phyloP scores from a whole-genome alignment of 2,888 invertebrate genomes.

The Ischnura elegans region DNA sequence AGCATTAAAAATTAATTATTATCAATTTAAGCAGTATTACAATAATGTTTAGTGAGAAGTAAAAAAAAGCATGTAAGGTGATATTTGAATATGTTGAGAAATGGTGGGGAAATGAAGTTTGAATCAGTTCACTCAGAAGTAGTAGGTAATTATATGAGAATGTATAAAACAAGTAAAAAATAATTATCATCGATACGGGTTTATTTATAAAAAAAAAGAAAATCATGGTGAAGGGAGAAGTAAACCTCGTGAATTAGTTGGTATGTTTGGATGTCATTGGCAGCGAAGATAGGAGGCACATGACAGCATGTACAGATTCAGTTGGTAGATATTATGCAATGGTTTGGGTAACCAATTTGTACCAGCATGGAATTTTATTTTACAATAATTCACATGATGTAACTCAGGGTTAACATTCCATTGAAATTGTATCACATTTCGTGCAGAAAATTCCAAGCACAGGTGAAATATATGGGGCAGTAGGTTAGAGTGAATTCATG shows the following conservation, averaged over 20 bases:
- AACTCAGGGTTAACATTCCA: slow-evolving; percentile 27
- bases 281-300: background rate
- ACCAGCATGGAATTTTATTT: background rate
- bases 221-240: background rate
- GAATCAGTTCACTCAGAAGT: background rate
- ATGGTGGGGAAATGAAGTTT: background rate
- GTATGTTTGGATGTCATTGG: background rate
- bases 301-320: background rate
- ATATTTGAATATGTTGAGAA: slow-evolving; percentile 1
- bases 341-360: background rate
- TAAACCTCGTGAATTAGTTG: background rate
- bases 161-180: background rate
- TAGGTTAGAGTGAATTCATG: background rate
- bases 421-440: background rate
- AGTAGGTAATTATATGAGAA: background rate
- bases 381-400: background rate
- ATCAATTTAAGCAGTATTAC: background rate
- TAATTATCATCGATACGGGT: background rate
- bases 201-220: background rate
- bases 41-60: background rate
- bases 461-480: background rate
- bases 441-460: background rate
- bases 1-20: background rate
- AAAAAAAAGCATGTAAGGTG: background rate
- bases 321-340: background rate